Evolutionary conservation across 2,113 vertebrate genomes (phyloP).

Genomic region (Seriola rivoliana): DNA sequence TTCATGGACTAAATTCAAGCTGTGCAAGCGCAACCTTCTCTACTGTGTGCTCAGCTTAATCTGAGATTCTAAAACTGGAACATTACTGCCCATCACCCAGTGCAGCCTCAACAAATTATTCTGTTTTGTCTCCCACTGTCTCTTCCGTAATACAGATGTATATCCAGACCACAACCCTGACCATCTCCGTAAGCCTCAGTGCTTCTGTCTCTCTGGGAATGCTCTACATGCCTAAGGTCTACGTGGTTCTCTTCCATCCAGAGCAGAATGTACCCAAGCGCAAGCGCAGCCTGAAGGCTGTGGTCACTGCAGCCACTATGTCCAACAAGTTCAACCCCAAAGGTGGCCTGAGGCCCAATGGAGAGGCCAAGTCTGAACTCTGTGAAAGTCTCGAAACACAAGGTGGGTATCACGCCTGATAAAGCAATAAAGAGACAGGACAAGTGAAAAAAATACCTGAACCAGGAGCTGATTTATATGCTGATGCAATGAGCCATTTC

Average conservation of each 20-base stretch:
- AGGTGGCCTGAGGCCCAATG: conserved; percentile 92
- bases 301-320: conserved; percentile 96
- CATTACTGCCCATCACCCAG: background rate
- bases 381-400: conserved; percentile 95
- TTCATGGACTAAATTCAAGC: background rate
- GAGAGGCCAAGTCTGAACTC: conserved; percentile 96
- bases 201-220: conserved; percentile 97
- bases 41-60: background rate
- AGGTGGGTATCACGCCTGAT: conserved; percentile 78
- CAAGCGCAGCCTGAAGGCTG: conserved; percentile 96
- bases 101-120: background rate
- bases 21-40: background rate
- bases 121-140: conserved; percentile 29
- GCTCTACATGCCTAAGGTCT: conserved; percentile 99
- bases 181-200: conserved; percentile 96
- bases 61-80: background rate
- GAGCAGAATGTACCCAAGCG: conserved; percentile 98
- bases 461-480: background rate
- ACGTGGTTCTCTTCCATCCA: conserved; percentile 96
- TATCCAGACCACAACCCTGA: conserved; percentile 97
- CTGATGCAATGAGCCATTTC: background rate
- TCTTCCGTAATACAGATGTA: conserved; percentile 88
- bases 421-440: background rate
- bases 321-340: conserved; percentile 98
- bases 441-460: background rate